A percentile compares a stretch with the other conserved stretches of the same genome.
phyloP scores from a whole-genome alignment of 2,797 vertebrate species.

The Coracias cyanogaster region DNA sequence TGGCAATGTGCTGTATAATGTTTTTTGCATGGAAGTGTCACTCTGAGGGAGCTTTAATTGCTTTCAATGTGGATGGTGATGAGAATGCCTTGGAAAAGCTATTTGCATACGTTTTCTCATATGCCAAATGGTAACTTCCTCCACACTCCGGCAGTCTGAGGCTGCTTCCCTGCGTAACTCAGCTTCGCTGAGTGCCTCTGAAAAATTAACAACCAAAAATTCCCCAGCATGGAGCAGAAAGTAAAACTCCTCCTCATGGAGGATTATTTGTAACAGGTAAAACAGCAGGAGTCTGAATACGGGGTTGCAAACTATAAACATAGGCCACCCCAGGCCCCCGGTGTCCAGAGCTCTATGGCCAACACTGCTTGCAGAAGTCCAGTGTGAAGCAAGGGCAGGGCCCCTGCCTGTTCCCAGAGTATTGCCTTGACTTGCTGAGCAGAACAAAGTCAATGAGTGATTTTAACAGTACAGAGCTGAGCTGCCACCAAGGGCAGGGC shows the following conservation, averaged over 20 bases:
- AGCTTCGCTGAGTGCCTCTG: background rate
- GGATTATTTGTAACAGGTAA: background rate
- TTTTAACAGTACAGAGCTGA: background rate
- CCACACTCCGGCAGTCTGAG: background rate
- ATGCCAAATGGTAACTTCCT: constrained; percentile 41
- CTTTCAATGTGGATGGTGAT: constrained; percentile 53
- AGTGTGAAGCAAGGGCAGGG: background rate
- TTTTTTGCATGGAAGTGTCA: constrained; percentile 55
- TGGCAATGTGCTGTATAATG: background rate
- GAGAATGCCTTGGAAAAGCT: constrained; percentile 38
- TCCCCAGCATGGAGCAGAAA: background rate
- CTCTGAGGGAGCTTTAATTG: constrained; percentile 66
- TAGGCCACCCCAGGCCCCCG: background rate
- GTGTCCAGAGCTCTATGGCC: fast-evolving
- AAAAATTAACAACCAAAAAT: constrained; percentile 39
- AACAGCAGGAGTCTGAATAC: background rate
- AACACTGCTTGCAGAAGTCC: background rate
- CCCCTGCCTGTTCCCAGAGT: background rate
- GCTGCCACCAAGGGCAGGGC: background rate
- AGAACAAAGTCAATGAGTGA: background rate
- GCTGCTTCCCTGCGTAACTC: background rate
- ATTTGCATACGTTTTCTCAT: constrained; percentile 61
- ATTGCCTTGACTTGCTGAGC: background rate
- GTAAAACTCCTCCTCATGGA: background rate
- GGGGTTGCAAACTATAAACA: background rate